These are phyloP conservation scores for Empis livida DNA, from an alignment of 2,888 invertebrate species.

Conservation along the genomic window DNA sequence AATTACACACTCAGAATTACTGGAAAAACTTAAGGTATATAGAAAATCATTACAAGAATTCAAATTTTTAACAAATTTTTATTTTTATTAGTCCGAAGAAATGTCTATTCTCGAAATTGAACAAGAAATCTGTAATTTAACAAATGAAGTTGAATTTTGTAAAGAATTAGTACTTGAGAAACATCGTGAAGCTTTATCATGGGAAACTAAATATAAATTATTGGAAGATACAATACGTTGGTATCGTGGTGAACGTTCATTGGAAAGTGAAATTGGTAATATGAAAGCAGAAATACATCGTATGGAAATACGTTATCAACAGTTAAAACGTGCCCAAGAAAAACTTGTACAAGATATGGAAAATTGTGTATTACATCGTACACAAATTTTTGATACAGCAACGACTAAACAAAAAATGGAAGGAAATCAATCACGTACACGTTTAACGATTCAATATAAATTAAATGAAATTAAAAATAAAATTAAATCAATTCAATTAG, in stretches of 20 bases:
- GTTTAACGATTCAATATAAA: slow-evolving; percentile 41
- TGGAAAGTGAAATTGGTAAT: slow-evolving; percentile 55
- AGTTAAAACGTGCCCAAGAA: slow-evolving; percentile 31
- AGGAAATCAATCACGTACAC: slow-evolving; percentile 36
- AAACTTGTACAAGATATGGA: slow-evolving; percentile 47
- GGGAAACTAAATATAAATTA: slow-evolving; percentile 68
- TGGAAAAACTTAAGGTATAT: slow-evolving; percentile 39
- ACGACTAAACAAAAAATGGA: slow-evolving; percentile 42
- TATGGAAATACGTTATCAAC: slow-evolving; percentile 52
- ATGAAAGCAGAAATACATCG: slow-evolving; percentile 74
- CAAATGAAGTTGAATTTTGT: slow-evolving; percentile 47
- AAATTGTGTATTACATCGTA: slow-evolving; percentile 48
- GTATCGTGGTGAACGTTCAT: slow-evolving; percentile 49
- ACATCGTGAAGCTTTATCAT: slow-evolving; percentile 57
- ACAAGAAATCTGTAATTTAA: slow-evolving; percentile 51
- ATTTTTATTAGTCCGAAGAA: slow-evolving; percentile 49
- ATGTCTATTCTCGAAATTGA: slow-evolving; percentile 51
- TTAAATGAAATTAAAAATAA: slow-evolving; percentile 45
- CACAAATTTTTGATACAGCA: slow-evolving; percentile 46
- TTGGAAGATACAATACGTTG: slow-evolving; percentile 58
- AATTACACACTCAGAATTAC: slow-evolving; percentile 39
- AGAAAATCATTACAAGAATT: not conserved
- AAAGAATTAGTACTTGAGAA: slow-evolving; percentile 46
- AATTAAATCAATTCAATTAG: slow-evolving; percentile 40
- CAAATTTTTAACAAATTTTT: not conserved